phyloP scores from a whole-genome alignment of 2,888 invertebrate genomes.

The Acanthosepion pharaonis region DNA sequence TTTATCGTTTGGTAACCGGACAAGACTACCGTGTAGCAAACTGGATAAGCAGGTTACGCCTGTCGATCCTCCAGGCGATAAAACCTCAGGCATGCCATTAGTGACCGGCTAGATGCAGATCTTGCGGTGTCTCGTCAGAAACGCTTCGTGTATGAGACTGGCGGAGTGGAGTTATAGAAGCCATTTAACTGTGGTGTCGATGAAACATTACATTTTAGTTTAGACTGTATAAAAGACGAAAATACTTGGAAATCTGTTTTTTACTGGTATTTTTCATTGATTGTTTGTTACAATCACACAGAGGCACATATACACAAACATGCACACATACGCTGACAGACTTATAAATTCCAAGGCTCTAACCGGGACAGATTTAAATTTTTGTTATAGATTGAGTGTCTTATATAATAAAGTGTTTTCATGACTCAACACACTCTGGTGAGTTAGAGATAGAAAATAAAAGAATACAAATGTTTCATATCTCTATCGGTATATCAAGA shows the following conservation, averaged over 20 bases:
- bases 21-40: not conserved
- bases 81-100: constrained; percentile 2
- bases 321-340: no score
- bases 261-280: no score
- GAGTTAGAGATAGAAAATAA: no score
- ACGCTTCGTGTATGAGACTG: not conserved
- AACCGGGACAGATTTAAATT: no score
- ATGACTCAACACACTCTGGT: no score
- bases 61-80: not conserved
- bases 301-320: no score
- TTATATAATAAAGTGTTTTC: no score
- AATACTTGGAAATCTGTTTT: not conserved
- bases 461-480: no score
- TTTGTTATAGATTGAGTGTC: no score
- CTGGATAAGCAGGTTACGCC: constrained; percentile 12
- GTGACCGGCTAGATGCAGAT: not conserved
- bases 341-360: no score
- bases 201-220: not conserved
- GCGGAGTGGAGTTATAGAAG: not conserved
- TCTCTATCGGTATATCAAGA: no score
- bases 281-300: no score
- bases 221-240: not conserved
- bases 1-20: not conserved
- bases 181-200: not conserved
- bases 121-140: not conserved